Conservation (phyloP, 2,888 invertebrate species). For the Syritta pipiens region DNA sequence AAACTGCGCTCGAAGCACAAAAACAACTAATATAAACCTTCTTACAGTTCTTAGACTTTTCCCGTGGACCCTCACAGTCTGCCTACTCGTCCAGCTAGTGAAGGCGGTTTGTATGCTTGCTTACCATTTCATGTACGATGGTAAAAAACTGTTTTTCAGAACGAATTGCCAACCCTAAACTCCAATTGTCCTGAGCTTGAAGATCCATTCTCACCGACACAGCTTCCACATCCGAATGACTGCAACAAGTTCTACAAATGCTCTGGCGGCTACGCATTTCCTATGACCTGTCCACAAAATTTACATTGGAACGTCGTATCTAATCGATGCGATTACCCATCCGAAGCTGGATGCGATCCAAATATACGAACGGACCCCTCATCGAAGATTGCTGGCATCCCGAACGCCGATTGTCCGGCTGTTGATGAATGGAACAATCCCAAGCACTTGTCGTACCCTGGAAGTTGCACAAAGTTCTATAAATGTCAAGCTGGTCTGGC, state of each 20-base stretch:
- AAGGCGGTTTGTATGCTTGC: constrained; percentile 23
- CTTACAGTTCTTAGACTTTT: not conserved
- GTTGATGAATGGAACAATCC: not conserved
- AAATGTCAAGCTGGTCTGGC: constrained; percentile 63
- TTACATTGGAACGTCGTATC: constrained; percentile 73
- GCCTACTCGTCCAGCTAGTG: constrained; percentile 2
- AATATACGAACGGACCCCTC: no score
- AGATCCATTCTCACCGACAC: constrained; percentile 72
- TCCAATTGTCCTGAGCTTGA: constrained; percentile 67
- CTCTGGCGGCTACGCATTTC: constrained; percentile 70
- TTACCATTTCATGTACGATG: not conserved
- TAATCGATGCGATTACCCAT: constrained; percentile 74
- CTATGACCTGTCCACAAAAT: constrained; percentile 71
- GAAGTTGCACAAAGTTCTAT: constrained; percentile 73
- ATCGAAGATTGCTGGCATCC: no score
- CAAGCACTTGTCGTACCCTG: constrained; percentile 68
- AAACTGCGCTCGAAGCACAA: no score
- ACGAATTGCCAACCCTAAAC: constrained; percentile 21
- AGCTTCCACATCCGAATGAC: constrained; percentile 71
- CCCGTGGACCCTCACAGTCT: not conserved
- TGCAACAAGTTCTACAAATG: constrained; percentile 75
- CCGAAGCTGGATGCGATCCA: constrained; percentile 72
- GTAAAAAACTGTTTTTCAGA: not conserved
- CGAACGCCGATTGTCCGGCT: constrained; percentile 1
- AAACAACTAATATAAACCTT: not conserved